Evolutionary conservation across 2,113 vertebrate genomes (phyloP).

Genomic region (Sinocyclocheilus grahami): DNA sequence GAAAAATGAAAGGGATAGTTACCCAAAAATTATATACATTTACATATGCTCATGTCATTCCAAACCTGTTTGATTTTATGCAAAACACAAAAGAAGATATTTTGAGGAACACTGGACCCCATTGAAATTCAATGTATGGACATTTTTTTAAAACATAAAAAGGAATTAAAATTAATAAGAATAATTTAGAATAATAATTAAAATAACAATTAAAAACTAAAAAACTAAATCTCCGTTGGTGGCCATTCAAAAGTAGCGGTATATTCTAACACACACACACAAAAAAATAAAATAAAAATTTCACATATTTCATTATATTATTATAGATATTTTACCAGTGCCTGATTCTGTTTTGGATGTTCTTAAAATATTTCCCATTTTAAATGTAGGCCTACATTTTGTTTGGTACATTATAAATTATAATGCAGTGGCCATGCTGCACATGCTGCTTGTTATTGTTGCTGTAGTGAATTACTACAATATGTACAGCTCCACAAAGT

Average conservation of each 20-base stretch:
- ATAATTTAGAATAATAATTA: no score
- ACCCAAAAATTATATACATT: background rate
- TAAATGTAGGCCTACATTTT: no score
- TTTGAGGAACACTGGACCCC: no score
- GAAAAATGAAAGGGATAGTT: background rate
- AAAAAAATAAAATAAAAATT: no score
- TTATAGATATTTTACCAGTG: background rate
- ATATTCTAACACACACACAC: no score
- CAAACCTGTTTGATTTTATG: background rate
- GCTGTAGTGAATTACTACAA: background rate
- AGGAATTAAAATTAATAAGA: no score
- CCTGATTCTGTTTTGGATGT: background rate
- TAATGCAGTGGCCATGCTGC: background rate
- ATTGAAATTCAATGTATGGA: no score
- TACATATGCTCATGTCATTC: background rate
- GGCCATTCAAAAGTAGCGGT: no score
- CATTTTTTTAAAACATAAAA: no score
- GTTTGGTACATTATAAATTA: no score
- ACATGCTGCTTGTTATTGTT: conserved; percentile 6
- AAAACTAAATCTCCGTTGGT: no score
- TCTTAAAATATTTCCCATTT: background rate
- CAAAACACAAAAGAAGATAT: background rate
- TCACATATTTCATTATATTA: background rate
- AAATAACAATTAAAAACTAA: no score
- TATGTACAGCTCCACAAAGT: background rate